Base-by-base conservation (phyloP, 1,140 invertebrate species). In the Drosophila tsacasi region DNA sequence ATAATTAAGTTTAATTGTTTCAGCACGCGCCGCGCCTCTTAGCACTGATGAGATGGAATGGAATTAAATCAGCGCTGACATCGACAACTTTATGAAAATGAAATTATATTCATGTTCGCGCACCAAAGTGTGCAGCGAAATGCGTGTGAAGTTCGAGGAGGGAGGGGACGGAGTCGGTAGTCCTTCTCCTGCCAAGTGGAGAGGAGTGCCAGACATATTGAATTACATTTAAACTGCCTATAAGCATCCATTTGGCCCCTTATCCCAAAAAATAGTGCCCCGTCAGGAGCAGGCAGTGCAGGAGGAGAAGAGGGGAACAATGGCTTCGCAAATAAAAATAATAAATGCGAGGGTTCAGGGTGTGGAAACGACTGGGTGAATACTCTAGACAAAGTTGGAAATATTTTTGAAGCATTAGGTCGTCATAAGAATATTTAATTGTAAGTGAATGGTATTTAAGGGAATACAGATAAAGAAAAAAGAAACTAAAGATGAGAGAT, bases 1-100 rank as follows among this genome's bases (percentile, higher is more conserved):
- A 83, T 87, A 87, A 87, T 87, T 84, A 89, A 89, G 84, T 89
- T 89, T 89, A 89, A 89, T 89, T 89, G 84, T 89, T 90, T 89
- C 78, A 83, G 77, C 76, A 89, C 67, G 82, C 82, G 68, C 58
- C 32, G 63, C 46, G 54, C 50, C 46, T 66, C 60, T 65, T 49
- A 66, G 44, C 49, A 55, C 61, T 54, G 66, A 69, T 73, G 67
- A 80, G 79, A 86, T 69, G 77, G 69, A 89, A 89, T 90, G 84
- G 77, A 89, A 89, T 89, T 89, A 90, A 90, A 89, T 89, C 85
- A 79, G 81, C 66, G 85, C 85, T 90, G 84, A 90, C 83, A 91
- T 91, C 86, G 82, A 89, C 85, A 91, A 91, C 85, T 90, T 90
- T 82, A 91, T 90, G 83, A 83, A 83, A 90, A 90, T 90, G 58